Percentiles rank a stretch among this genome's conserved stretches.
Conservation (phyloP, 1,140 invertebrate genomes). For the Luehdorfia chinensis region DNA sequence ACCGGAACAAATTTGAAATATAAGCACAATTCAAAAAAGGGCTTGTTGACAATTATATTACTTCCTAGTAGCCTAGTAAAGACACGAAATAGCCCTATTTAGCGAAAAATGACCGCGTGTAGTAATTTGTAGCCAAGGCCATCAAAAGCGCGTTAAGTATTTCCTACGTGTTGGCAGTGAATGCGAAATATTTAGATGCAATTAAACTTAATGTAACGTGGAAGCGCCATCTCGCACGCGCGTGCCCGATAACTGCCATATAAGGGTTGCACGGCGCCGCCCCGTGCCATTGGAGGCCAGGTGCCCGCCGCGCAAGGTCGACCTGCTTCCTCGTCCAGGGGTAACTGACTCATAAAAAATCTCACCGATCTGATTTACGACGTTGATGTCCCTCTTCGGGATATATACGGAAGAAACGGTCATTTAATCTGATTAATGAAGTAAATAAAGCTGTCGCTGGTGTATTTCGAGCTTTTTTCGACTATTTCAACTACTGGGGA, state of each 20-base stretch:
- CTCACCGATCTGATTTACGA: slow-evolving; percentile 45
- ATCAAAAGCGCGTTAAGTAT: slow-evolving; percentile 24
- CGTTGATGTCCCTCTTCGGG: slow-evolving; percentile 32
- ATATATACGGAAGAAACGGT: slow-evolving; percentile 33
- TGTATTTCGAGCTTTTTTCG: slow-evolving; percentile 1
- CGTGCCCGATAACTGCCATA: slow-evolving; percentile 33
- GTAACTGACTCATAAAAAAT: slow-evolving; percentile 55
- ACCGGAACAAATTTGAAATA: slow-evolving; percentile 8
- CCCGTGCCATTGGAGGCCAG: slow-evolving; percentile 30
- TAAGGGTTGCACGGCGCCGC: slow-evolving; percentile 38
- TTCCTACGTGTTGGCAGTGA: slow-evolving; percentile 25
- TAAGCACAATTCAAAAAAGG: slow-evolving; percentile 8
- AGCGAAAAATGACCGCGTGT: not conserved
- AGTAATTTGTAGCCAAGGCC: too few relatives aligned
- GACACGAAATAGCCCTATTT: not conserved
- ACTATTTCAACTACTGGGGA: slow-evolving; percentile 4
- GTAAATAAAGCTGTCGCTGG: slow-evolving; percentile 17
- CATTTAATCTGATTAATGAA: slow-evolving; percentile 28
- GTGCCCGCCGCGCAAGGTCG: slow-evolving; percentile 31
- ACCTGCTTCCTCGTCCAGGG: slow-evolving; percentile 28
- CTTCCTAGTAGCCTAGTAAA: slow-evolving; percentile 2
- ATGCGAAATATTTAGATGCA: slow-evolving; percentile 41
- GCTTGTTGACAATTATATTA: slow-evolving; percentile 1
- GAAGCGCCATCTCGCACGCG: slow-evolving; percentile 27
- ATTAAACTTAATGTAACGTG: slow-evolving; percentile 29